Evolutionary conservation across 2,797 vertebrate genomes (phyloP).

Genomic region (Helarctos malayanus): DNA sequence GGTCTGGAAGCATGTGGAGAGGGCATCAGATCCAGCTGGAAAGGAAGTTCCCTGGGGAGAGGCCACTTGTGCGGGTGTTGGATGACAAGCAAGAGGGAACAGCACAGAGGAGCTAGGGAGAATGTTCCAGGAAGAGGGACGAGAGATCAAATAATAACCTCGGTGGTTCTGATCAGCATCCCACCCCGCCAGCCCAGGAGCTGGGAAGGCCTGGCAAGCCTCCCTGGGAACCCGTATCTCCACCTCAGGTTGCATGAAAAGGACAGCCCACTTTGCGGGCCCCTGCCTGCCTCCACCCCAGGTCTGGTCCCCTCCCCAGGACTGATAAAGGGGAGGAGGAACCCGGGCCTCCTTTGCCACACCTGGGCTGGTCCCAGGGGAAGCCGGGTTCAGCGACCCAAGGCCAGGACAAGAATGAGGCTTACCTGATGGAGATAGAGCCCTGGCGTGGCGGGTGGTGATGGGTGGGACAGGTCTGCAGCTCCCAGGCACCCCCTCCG

Average conservation of each 20-base stretch:
- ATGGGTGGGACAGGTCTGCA: too few species aligned
- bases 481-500: not conserved
- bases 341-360: not conserved
- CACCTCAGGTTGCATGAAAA: not conserved
- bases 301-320: accelerated
- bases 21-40: not conserved
- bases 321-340: not conserved
- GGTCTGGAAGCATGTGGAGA: not conserved
- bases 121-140: not conserved
- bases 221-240: not conserved
- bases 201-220: not conserved
- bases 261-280: too few species aligned
- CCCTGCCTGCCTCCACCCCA: accelerated
- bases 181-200: accelerated
- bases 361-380: not conserved
- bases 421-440: not conserved
- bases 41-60: not conserved
- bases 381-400: not conserved
- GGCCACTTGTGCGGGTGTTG: not conserved
- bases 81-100: not conserved
- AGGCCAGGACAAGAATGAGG: not conserved
- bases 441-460: too few species aligned
- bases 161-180: accelerated
- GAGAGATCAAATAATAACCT: not conserved
- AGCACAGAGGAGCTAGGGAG: not conserved